Base-by-base conservation (phyloP, 2,888 invertebrate species). In the Metallyticus violacea region DNA sequence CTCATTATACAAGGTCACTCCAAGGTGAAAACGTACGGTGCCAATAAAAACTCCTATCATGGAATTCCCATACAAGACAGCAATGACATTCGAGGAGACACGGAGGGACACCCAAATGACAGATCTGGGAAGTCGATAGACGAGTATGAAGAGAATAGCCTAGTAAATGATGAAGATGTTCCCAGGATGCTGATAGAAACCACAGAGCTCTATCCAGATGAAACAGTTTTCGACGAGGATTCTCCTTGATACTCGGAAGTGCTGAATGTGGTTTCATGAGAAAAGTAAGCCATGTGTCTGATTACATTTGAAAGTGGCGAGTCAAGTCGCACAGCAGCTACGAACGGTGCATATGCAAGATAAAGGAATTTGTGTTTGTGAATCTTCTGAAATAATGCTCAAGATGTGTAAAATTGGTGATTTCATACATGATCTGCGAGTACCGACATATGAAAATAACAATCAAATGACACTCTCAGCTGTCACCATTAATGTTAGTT, bases 1-100 rank as follows among this genome's bases (percentile, higher is more conserved):
- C 92, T 97, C 28, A 97, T 97, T 30, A 97, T 97, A 89, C 96
- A 97, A 91, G 97, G 97, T 0, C 97, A 97, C 91, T 97, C 97
- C 0, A 97, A 97, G 92, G 97, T 97, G 0, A 97, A 97, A 92
- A 97, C 96, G 0, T 97, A 97, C 90, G 95, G 96, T 22, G 95
- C 96, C 0, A 88, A 85, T 85, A 85, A 88, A 85, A 87, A 91
- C 92, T 76, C 88, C 86, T 87, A 89, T 91, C 29, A 91, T 91
- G 86, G 92, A 4, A 92, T 92, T 30, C 92, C 92, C 87, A 90
- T 93, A 6, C 92, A 92, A 87, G 92, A 93, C 89, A 91, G 90
- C 7, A 94, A 94, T 89, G 94, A 94, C 90, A 93, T 94, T 26
- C 77, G 79, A 86, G 62, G 78, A 6, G 28, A 27, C 27, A 27